Base-by-base conservation (phyloP, 2,888 invertebrate genomes). In the Pinctada fucata region DNA sequence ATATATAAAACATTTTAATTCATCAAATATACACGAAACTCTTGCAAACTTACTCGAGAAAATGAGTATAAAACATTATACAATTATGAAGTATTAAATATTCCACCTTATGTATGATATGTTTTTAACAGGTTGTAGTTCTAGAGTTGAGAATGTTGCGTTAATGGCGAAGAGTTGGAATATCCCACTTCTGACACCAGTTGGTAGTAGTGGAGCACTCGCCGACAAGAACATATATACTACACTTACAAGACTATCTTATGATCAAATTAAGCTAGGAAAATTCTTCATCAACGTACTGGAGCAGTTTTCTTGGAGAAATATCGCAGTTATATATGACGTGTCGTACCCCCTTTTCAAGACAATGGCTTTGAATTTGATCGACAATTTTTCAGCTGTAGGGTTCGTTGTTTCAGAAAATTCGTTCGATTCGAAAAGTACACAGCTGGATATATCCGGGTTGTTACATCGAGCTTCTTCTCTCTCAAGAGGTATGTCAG, bases 181-280 rank as follows among this genome's bases (percentile, higher is more conserved):
- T 66, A 65, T 79, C 3, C 81, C 81, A 1, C 70, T 81, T 5
- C 68, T 81, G 3, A 79, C 81, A 2, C 79, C 79, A 3, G 79
- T 79, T 6, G 81, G 81, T 4, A 77, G 77, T 4, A 70, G 74
- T 52, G 74, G 72, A 8, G 52, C 10, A 5, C 64, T 77, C 3
- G 67, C 77, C 2, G 58, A 81, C 70, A 85, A 85, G 68, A 72
- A 50, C 10, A 72, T 79, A 52, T 85, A 81, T 69, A 74, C 78
- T 6, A 85, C 85, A 8, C 74, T 85, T 4, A 84, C 85, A 50
- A 73, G 84, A 68, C 75, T 85, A 58, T 82, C 84, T 8, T 85
- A 82, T 77, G 83, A 81, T 50, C 79, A 84, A 67, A 78, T 79
- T 64, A 84, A 85, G 50, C 81, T 84, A 45, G 81, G 80, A 8